phyloP scores from a whole-genome alignment of 92 coral and sea anemone species.

The Virgularia gustaviana region DNA sequence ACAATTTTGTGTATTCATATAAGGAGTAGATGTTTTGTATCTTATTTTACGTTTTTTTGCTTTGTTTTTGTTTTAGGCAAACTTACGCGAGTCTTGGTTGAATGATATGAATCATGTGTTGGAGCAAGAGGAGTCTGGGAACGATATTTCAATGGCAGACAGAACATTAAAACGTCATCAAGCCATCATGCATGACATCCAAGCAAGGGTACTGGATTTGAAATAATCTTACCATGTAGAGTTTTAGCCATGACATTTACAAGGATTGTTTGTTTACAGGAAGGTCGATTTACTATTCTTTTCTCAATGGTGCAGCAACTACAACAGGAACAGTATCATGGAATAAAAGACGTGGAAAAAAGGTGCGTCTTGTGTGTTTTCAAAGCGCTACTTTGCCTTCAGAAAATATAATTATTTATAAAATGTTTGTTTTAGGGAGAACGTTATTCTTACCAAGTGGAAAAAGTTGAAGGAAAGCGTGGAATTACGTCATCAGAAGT shows the following conservation, averaged over 20 bases:
- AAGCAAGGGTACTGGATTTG: constrained; percentile 66
- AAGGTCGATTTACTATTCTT: constrained; percentile 84
- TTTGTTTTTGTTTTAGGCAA: constrained; percentile 54
- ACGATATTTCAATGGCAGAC: constrained; percentile 85
- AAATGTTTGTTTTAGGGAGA: constrained; percentile 77
- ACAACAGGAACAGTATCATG: constrained; percentile 85
- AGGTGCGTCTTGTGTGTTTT: constrained; percentile 65
- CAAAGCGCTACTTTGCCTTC: not conserved
- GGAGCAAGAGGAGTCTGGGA: constrained; percentile 82
- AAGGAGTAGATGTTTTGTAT: not conserved
- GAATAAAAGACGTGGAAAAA: constrained; percentile 65
- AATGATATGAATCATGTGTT: constrained; percentile 98
- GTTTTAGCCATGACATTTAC: not conserved
- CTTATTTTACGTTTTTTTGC: not conserved
- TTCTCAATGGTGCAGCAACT: constrained; percentile 86
- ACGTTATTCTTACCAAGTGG: constrained; percentile 93
- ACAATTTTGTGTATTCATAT: not conserved
- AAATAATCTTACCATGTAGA: not conserved
- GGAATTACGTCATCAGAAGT: constrained; percentile 73
- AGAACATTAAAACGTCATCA: constrained; percentile 88
- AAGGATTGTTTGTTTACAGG: constrained; percentile 48
- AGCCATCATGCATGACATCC: constrained; percentile 88
- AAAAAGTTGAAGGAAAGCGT: constrained; percentile 76
- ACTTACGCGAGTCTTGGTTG: constrained; percentile 92
- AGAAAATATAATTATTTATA: not conserved